phyloP scores from a whole-genome alignment of 1,140 invertebrate species.

The Physella acuta region DNA sequence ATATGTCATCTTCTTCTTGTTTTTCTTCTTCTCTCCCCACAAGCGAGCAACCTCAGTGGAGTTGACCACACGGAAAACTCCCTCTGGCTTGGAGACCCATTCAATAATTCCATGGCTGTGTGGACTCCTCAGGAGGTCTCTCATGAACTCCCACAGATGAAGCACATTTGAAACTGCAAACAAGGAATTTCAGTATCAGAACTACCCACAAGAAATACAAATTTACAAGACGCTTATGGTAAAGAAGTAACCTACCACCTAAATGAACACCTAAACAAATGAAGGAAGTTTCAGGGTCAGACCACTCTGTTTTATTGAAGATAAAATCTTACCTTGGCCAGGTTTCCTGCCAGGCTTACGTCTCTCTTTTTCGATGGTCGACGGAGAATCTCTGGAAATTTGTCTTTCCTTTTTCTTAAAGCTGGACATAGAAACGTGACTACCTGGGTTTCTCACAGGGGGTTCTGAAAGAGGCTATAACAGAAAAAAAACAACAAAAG shows the following conservation, averaged over 20 bases:
- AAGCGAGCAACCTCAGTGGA: constrained; percentile 84
- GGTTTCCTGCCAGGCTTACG: constrained; percentile 23
- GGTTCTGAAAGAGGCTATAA: too few species aligned
- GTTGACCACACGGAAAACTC: constrained; percentile 85
- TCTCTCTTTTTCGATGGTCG: constrained; percentile 12
- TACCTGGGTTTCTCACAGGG: too few species aligned
- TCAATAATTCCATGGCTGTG: constrained; percentile 63
- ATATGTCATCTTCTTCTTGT: constrained; percentile 89
- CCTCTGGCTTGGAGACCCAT: constrained; percentile 84
- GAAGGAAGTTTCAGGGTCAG: too few species aligned
- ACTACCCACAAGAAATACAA: too few species aligned
- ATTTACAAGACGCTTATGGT: too few species aligned
- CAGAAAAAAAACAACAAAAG: too few species aligned
- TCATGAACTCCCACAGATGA: constrained; percentile 58
- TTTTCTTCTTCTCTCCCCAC: constrained; percentile 79
- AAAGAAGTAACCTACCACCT: too few species aligned
- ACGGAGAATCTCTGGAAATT: not conserved
- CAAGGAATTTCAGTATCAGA: too few species aligned
- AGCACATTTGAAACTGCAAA: constrained; percentile 48
- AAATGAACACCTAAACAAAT: too few species aligned
- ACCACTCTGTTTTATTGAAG: too few species aligned
- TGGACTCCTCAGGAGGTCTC: constrained; percentile 47
- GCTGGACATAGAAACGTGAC: too few species aligned
- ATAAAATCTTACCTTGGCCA: constrained; percentile 22
- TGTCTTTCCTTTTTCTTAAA: constrained; percentile 10